Base-by-base conservation (phyloP, 2,888 invertebrate genomes). In the Hypena proboscidalis region DNA sequence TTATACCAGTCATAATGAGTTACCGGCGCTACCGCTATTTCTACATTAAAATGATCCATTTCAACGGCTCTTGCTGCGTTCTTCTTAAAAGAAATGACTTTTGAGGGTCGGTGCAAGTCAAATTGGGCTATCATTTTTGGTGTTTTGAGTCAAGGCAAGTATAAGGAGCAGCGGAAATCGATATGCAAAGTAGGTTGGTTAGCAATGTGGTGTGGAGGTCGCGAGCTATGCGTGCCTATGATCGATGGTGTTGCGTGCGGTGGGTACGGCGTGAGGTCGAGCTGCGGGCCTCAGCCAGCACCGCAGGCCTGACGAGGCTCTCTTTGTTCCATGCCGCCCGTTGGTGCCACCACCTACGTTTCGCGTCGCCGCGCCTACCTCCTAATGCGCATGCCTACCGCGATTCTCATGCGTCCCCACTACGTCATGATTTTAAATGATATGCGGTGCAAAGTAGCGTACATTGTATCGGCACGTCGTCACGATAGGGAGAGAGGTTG, bases 321-420 rank as follows among this genome's bases (percentile, higher is more conserved):
- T 77, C 83, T 82, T 82, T 83, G 85, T 85, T 81, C 75, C 67
- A 72, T 48, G 63, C 70, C 59, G 61, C 73, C 70, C 69, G 71
- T 61, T 71, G 71, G 65, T 68, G 77, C 72, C 70, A 69, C 72
- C 77, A 69, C 72, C 72, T 69, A 58, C 60, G 56, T 57, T 62
- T 66, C 67, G 71, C 74, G 73, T 70, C 80, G 82, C 87, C 86
- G 83, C 88, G 84, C 88, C 84, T 84, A 80, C 74, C 61, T 52
- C 60, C 44, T 46, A 66, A 46, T 70, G 90, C 89, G 89, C 89
- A 89, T 89, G 90, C 86, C 67, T 88, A 60, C 48, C 70, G 55
- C 75, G 67, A 57, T 72, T 69, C 70, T 74, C 76, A 70, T 79
- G 80, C 75, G 75, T 77, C 75, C 79, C 80, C 75, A 71, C 83